Conservation (phyloP, 2,888 invertebrate species). For the Eudemis profundana region DNA sequence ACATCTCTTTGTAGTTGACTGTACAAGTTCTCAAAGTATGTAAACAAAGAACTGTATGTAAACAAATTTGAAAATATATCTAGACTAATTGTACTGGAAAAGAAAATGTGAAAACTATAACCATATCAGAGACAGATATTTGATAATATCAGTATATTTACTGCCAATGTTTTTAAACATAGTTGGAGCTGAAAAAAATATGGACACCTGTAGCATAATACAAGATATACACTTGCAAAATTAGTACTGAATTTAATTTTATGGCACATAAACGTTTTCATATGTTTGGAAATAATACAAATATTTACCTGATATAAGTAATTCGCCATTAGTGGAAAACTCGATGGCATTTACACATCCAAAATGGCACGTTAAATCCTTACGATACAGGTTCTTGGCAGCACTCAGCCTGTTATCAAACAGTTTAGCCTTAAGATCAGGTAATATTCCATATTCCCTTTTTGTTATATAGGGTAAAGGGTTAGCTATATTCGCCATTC, state of each 20-base stretch:
- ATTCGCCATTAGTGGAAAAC: slow-evolving; percentile 95
- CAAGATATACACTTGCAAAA: not conserved
- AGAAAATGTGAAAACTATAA: too few species aligned
- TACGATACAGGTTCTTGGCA: slow-evolving; percentile 91
- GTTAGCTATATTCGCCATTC: slow-evolving; percentile 83
- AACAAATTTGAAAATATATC: too few species aligned
- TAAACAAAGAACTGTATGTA: too few species aligned
- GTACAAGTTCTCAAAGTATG: too few species aligned
- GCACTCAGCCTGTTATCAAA: slow-evolving; percentile 86
- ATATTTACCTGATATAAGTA: slow-evolving; percentile 93
- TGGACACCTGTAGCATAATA: not conserved
- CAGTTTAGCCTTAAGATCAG: slow-evolving; percentile 85
- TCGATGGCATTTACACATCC: slow-evolving; percentile 99
- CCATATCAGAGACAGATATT: too few species aligned
- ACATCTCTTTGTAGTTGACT: too few species aligned
- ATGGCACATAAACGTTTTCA: not conserved
- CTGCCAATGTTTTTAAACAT: not conserved
- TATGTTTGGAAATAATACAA: slow-evolving; percentile 25
- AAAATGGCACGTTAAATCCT: slow-evolving; percentile 95
- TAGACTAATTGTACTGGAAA: too few species aligned
- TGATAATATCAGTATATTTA: too few species aligned
- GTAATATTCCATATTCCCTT: slow-evolving; percentile 86
- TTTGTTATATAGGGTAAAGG: slow-evolving; percentile 86
- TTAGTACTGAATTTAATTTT: not conserved
- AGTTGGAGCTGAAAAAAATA: not conserved